These are phyloP conservation scores for Oreochromis spilurus DNA, from an alignment of 2,113 vertebrate species.

Conservation along the genomic window DNA sequence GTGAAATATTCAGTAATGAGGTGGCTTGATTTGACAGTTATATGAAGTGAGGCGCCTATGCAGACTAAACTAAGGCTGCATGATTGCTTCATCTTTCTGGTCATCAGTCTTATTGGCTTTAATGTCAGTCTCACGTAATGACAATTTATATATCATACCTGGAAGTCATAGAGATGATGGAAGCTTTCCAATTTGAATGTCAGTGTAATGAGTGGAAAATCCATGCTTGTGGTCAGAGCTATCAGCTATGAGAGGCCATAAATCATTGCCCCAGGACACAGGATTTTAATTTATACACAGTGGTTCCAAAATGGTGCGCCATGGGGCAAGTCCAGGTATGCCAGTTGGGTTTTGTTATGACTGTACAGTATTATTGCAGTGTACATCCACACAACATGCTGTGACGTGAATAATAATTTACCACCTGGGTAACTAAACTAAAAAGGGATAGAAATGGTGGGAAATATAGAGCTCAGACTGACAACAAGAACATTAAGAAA, in stretches of 20 bases:
- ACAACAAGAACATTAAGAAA: not conserved
- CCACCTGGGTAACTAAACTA: not conserved
- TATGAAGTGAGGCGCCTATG: not conserved
- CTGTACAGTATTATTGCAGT: not conserved
- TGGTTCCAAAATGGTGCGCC: not conserved
- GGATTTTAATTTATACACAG: not conserved
- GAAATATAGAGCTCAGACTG: not conserved
- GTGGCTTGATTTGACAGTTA: not conserved
- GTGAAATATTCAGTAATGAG: not conserved
- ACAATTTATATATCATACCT: not conserved
- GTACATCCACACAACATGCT: not conserved
- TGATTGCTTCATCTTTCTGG: not conserved
- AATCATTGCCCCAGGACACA: not conserved
- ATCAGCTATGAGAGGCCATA: not conserved
- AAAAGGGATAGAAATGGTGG: not conserved
- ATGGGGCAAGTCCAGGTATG: not conserved
- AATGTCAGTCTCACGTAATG: not conserved
- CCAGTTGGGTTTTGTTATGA: not conserved
- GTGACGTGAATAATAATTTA: not conserved
- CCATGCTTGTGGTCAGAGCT: not conserved
- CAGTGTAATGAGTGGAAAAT: not conserved
- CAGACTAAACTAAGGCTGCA: not conserved
- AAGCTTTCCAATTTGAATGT: not conserved
- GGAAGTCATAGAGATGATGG: not conserved
- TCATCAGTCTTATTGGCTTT: not conserved